Base-by-base conservation (phyloP, 2,113 vertebrate species). In the Melanerpes aurifrons region DNA sequence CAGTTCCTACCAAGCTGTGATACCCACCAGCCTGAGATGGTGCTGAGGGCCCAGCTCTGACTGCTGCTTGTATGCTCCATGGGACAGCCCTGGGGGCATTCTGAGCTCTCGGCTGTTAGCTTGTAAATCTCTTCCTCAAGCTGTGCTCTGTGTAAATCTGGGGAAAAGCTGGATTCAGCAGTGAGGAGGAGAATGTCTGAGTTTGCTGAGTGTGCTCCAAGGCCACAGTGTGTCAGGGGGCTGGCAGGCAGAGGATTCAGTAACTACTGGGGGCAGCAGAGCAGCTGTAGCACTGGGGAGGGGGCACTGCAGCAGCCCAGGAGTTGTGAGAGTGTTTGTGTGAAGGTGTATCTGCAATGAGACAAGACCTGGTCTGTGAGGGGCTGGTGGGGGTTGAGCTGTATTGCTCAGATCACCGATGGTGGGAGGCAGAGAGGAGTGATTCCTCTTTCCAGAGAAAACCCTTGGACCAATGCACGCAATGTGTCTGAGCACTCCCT, bases 1-100 rank as follows among this genome's bases (percentile, higher is more conserved):
- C 16, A 9, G 26, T 35, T 20, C 67, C 74, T 6, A 24, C 10
- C 7, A 13, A n/a, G 12, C 37, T 40, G 6, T 13, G 21, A 35
- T 31, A 15, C 48, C 63, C 59, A 26, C 64, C 28, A n/a, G 29
- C 9, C 57, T 43, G 70, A 43, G 37, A 67, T 31, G 19, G 5
- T 29, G 20, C 32, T 40, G 31, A 14, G 35, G 29, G 4, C 20
- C 4, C 14, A 6, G 54, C 19, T 32, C 61, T 81, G 0, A 0
- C 53, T 48, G 15, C 29, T 67, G 31, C 25, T 4, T 47, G 9
- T 28, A 22, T 5, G 7, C 9, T 8, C 62, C 3, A 1, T 18
- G 56, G 53, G n/a, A 10, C 32, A 50, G 68, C 28, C 17, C 37
- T 17, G 14, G 37, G 54, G 21, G 25, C 62, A 78, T 21, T n/a